Evolutionary conservation across 1,140 invertebrate genomes (phyloP), one percentile per base, ranked within the genome.

Genomic region (Idris sp.): DNA sequence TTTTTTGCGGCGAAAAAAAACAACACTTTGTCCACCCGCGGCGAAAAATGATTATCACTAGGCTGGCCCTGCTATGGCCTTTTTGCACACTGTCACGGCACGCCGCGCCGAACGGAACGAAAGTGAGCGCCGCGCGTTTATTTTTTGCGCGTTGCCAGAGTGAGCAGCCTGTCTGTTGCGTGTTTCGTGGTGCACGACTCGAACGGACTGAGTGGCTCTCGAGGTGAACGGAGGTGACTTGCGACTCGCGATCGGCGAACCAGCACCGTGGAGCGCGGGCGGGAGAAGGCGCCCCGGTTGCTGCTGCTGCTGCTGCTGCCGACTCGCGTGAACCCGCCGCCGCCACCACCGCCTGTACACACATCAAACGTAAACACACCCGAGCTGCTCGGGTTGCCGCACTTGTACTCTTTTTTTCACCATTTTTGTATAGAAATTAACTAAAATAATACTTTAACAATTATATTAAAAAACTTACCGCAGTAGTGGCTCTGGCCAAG

Each of bases 171-270:
- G 72, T 59, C 62, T 65, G 64, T 73, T 74, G 77, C 72, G 78
- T 78, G 74, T 77, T 76, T 75, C 74, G 74, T 76, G 76, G 71
- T 74, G 76, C 76, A 77, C 80, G 80, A 79, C 76, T 81, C 75
- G 76, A 74, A 74, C 79, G 74, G 69, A 78, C 78, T 79, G 80
- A 79, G 72, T 65, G 73, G 71, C 71, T 59, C 56, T 56, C 77
- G 74, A 85, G 84, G 84, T 85, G 83, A 86, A 81, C 83, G 83
- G 81, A 83, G 84, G 83, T 84, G 83, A 86, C 84, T 85, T 83
- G 83, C 81, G 82, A 83, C 80, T 81, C 72, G 76, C 74, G 78
- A 79, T 74, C 80, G 74, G 54, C 76, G 71, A 77, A 74, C 69
- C 75, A 62, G 61, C 64, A 76, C 65, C 69, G 62, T 46, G 58